Evolutionary conservation across 2,797 vertebrate genomes (phyloP).

Genomic region (Clangula hyemalis): DNA sequence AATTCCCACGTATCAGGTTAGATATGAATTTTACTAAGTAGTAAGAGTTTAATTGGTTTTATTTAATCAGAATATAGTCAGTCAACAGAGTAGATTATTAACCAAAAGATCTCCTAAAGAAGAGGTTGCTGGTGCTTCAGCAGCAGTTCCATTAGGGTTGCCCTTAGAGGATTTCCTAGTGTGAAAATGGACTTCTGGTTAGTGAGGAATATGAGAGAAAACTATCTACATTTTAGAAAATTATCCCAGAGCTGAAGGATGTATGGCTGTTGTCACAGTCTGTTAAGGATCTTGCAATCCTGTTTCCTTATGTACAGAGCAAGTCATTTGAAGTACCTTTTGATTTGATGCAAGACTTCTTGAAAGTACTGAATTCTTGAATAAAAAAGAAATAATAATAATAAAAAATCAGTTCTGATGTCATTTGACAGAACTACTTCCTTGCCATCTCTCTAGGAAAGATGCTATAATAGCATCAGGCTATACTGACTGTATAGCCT

Average conservation of each 20-base stretch:
- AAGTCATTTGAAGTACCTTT: not conserved
- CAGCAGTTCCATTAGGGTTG: not conserved
- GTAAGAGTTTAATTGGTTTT: slow-evolving; percentile 1
- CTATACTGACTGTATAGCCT: not conserved
- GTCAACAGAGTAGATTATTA: not conserved
- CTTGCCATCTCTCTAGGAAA: not conserved
- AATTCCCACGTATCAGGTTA: not conserved
- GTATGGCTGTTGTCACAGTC: not conserved
- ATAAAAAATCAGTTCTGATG: not conserved
- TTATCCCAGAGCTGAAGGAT: not conserved
- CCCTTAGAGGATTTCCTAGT: not conserved
- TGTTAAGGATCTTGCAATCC: not conserved
- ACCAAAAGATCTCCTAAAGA: not conserved
- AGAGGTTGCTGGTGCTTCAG: not conserved
- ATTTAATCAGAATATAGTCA: slow-evolving; percentile 9
- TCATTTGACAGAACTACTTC: not conserved
- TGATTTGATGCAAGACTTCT: not conserved
- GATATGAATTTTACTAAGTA: not conserved
- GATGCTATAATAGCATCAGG: not conserved
- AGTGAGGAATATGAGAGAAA: not conserved
- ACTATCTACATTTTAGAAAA: not conserved
- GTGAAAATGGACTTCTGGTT: not conserved
- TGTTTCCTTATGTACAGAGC: not conserved
- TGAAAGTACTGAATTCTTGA: not conserved
- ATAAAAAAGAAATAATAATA: too few relatives aligned